Conservation (phyloP, 2,113 vertebrate species). For the Calypte anna region DNA sequence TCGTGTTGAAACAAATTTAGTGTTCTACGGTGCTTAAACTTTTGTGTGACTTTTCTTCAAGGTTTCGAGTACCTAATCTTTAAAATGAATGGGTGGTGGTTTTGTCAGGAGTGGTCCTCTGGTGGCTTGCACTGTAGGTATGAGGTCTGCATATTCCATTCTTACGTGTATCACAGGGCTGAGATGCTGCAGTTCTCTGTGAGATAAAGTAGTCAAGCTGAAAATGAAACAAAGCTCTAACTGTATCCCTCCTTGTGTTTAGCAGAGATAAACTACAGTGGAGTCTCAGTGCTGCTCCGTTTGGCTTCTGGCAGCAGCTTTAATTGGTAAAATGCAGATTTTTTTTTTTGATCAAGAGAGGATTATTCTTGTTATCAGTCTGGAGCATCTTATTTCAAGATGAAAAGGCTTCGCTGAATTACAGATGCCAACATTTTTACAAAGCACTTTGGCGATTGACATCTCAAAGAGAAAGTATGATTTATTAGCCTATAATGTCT, state of each 20-base stretch:
- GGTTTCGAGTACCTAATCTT: constrained; percentile 13
- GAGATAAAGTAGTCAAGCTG: constrained; percentile 80
- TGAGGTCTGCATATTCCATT: constrained; percentile 46
- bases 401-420: constrained; percentile 97
- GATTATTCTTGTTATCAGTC: constrained; percentile 97
- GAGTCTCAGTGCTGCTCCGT: constrained; percentile 80
- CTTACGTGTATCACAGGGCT: constrained; percentile 51
- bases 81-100: constrained; percentile 43
- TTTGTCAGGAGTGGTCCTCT: constrained; percentile 37
- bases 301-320: constrained; percentile 90
- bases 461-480: constrained; percentile 95
- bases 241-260: constrained; percentile 86
- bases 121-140: constrained; percentile 55
- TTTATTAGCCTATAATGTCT: constrained; percentile 96
- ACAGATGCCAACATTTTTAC: constrained; percentile 91
- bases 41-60: not conserved
- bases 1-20: not conserved
- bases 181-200: constrained; percentile 72
- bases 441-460: constrained; percentile 91
- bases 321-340: constrained; percentile 99
- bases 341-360: constrained; percentile 94
- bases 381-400: constrained; percentile 95
- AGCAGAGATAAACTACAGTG: constrained; percentile 88
- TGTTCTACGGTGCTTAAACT: not conserved
- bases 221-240: constrained; percentile 79